phyloP scores from a whole-genome alignment of 2,888 invertebrate species.

The Aphidoletes aphidimyza region DNA sequence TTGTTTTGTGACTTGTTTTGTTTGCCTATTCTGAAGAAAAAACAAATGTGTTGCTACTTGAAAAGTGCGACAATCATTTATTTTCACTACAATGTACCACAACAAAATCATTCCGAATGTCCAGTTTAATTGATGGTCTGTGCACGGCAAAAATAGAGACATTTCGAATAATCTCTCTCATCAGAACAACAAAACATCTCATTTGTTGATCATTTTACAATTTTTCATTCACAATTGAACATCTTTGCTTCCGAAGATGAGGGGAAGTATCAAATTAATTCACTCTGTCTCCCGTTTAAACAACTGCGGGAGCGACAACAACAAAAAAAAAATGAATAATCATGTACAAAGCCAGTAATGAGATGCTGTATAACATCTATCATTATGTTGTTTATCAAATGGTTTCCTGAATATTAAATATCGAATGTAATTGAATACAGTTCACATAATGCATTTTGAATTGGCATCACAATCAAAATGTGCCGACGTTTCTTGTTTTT shows the following conservation, averaged over 20 bases:
- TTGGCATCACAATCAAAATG: not conserved
- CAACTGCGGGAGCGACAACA: not conserved
- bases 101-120: not conserved
- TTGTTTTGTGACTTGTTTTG: not conserved
- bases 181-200: too few species aligned
- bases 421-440: constrained; percentile 23
- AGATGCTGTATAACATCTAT: not conserved
- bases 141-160: not conserved
- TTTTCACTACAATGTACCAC: not conserved
- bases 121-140: not conserved
- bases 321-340: constrained; percentile 36
- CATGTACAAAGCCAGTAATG: constrained; percentile 37
- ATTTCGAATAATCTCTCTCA: not conserved
- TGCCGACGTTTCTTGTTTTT: not conserved
- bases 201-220: not conserved
- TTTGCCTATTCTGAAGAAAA: too few species aligned
- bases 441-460: not conserved
- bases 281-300: too few species aligned
- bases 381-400: constrained; percentile 48
- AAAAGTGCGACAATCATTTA: not conserved
- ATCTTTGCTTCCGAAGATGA: constrained; percentile 13
- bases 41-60: not conserved
- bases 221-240: not conserved
- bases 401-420: constrained; percentile 45
- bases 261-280: constrained; percentile 21